A percentile compares a stretch with the other conserved stretches of the same genome.
phyloP scores from a whole-genome alignment of 2,888 invertebrate genomes.

The Apomyelois bistriatella region DNA sequence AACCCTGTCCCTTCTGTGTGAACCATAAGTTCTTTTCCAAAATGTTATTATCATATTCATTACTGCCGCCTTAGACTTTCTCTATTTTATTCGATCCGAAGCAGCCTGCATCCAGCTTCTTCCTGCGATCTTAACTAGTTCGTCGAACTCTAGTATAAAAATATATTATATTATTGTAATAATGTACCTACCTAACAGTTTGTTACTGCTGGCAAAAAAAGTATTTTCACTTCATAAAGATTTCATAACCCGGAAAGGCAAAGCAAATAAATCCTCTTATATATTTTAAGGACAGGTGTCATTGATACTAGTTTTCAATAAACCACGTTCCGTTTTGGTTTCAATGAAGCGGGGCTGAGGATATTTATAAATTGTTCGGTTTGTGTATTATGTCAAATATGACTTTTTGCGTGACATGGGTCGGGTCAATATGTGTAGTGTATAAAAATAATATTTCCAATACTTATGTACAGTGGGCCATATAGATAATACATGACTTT shows the following conservation, averaged over 20 bases:
- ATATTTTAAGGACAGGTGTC: slow-evolving; percentile 13
- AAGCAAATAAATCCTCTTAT: slow-evolving; percentile 5
- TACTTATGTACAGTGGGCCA: slow-evolving; percentile 23
- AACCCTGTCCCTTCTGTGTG: too few species aligned
- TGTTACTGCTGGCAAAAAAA: too few species aligned
- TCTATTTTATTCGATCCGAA: too few species aligned
- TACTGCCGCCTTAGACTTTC: too few species aligned
- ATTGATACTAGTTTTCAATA: slow-evolving; percentile 20
- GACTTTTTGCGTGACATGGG: slow-evolving; percentile 40
- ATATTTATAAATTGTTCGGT: slow-evolving; percentile 13
- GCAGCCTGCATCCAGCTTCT: too few species aligned
- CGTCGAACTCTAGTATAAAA: too few species aligned
- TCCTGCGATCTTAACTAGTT: too few species aligned
- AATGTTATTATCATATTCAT: too few species aligned
- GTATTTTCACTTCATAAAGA: not conserved
- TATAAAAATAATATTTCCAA: slow-evolving; percentile 33
- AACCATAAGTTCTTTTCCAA: too few species aligned
- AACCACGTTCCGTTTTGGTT: slow-evolving; percentile 8
- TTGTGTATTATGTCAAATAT: slow-evolving; percentile 28
- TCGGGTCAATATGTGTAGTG: slow-evolving; percentile 32
- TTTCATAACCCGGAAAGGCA: not conserved
- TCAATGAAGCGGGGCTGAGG: not conserved
- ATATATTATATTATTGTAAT: too few species aligned
- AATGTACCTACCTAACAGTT: too few species aligned
- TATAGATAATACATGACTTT: too few species aligned